Percentiles rank a stretch among this genome's conserved stretches.
Evolutionary conservation across 30 jellyfish, hydroid and myxozoan genomes (phyloP).

Genomic region (Turritopsis dohrnii): DNA sequence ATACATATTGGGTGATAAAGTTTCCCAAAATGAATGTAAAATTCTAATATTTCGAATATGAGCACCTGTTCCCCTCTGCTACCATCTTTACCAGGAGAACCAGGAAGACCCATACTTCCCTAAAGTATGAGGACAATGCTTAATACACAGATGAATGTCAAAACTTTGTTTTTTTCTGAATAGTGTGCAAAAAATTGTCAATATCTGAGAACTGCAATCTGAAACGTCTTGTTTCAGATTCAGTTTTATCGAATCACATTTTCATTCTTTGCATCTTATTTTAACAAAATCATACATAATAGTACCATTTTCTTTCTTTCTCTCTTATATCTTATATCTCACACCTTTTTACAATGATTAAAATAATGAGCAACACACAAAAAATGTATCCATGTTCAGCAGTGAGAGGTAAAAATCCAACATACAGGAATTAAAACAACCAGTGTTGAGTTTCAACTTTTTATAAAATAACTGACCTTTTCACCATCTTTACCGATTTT

Average conservation of each 20-base stretch:
- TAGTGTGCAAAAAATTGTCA: no score
- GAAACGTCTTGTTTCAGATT: no score
- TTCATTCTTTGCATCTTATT: no score
- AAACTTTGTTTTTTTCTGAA: no score
- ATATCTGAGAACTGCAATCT: no score
- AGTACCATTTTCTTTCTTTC: no score
- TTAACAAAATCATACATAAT: no score
- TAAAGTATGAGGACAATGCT: not conserved
- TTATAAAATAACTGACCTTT: not conserved
- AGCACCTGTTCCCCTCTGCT: conserved; percentile 30
- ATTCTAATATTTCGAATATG: not conserved
- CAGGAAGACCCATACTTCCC: conserved; percentile 28
- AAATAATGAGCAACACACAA: not conserved
- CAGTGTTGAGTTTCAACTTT: not conserved
- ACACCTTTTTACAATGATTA: no score
- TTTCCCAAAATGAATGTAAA: conserved; percentile 11
- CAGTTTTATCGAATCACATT: no score
- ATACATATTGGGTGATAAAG: not conserved
- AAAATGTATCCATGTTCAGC: no score
- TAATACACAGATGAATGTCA: not conserved
- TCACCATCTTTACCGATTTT: conserved; percentile 37
- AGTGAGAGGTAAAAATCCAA: no score
- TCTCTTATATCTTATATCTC: no score
- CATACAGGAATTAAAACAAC: not conserved
- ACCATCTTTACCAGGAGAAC: conserved; percentile 40